Base-by-base conservation (phyloP, 2,113 vertebrate species). In the Asarcornis scutulata region DNA sequence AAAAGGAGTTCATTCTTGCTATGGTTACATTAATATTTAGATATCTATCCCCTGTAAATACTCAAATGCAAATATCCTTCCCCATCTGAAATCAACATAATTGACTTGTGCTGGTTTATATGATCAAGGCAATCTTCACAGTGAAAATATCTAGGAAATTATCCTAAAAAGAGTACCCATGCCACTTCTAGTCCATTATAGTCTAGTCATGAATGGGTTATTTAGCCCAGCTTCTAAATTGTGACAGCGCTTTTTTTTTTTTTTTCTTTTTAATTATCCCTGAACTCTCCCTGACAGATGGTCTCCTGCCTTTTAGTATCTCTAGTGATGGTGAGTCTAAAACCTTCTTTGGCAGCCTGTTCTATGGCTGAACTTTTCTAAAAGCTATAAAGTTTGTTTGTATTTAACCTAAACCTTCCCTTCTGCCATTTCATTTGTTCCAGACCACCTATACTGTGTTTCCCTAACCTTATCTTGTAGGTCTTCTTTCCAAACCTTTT, bases 271-370 rank as follows among this genome's bases (percentile, higher is more conserved):
- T 2, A 40, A 34, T 67, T 56, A 94, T 92, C 91, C 74, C 78
- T 84, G 93, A 94, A 93, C 88, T 95, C 58, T 86, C 63, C 66
- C 63, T 85, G 81, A 77, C 93, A 96, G 96, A 96, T 96, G 93
- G 93, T 85, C 83, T 94, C 74, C 71, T 96, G 92, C 81, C 81
- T 96, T 94, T 94, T 82, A 92, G 77, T 87, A 89, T 92, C 66
- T 94, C 74, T 63, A 80, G 81, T 63, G 90, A 77, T 92, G 83
- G 69, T 73, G 42, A 91, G 69, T 76, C 78, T 96, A 89, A 97
- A 95, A 89, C 92, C 92, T 87, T 94, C 86, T 71, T 84, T 95
- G 88, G 91, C 95, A 85, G 91, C 77, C 71, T 93, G 83, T 89
- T 93, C 73, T n/a, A 15, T 15, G 48, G 67, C 67, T 93, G 91